These are phyloP conservation scores for Raphicerus campestris DNA, from an alignment of 2,113 vertebrate genomes.

Conservation along the genomic window DNA sequence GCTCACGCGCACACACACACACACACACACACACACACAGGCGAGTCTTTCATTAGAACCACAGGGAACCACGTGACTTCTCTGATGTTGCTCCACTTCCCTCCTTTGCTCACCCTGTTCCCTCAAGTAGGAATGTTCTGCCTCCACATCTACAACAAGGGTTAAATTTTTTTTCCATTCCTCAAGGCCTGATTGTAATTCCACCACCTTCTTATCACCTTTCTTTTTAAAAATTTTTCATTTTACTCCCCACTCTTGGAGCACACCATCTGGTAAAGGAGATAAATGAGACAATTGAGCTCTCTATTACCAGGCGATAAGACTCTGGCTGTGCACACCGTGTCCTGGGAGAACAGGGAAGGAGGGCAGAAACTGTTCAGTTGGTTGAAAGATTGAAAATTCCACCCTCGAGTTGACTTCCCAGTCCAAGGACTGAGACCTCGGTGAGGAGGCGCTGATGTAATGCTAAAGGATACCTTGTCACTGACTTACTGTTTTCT, in stretches of 20 bases:
- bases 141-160: neutral
- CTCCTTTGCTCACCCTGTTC: neutral
- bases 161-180: neutral
- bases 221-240: neutral
- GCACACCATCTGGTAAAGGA: neutral
- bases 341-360: neutral
- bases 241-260: neutral
- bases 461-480: neutral
- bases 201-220: neutral
- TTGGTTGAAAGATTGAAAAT: constrained; percentile 7
- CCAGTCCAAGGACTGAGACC: neutral
- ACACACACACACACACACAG: no score
- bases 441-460: neutral
- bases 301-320: neutral
- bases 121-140: neutral
- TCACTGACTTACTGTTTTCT: neutral
- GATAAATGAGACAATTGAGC: constrained; percentile 45
- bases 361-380: neutral
- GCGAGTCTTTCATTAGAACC: neutral
- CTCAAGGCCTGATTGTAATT: constrained; percentile 21
- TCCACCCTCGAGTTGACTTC: neutral
- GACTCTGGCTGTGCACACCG: neutral
- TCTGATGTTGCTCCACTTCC: neutral
- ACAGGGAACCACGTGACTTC: neutral
- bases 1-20: accelerated